Evolutionary conservation across 2,888 invertebrate genomes (phyloP), one percentile per base, ranked within the genome.

Genomic region (Pyrrhopygopsis socrates): DNA sequence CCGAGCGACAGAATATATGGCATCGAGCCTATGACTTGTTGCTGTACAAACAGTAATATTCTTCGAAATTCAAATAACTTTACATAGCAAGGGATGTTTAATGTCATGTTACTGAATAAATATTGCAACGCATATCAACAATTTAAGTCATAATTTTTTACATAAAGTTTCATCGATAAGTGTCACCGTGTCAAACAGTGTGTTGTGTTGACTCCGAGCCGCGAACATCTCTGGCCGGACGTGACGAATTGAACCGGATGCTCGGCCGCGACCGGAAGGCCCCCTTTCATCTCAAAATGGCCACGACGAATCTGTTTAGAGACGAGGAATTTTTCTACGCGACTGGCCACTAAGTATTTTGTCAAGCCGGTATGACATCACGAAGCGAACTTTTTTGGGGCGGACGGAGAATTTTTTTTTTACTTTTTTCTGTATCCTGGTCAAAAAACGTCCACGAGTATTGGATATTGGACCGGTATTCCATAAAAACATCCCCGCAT

Each of bases 281-380:
- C 96, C 95, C 96, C 96, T 97, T 97, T 97, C 97, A 97, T 97
- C 97, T 97, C 95, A 96, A 96, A 97, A 97, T 97, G 97, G 96
- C 97, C 97, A 96, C 96, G 95, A 95, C 97, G 95, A 97, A 97
- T 97, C 96, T 95, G 95, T 95, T 95, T 93, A 96, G 95, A 96
- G 95, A 94, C 94, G 92, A 96, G 96, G 97, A 97, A 97, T 97
- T 96, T 97, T 97, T 97, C 97, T 97, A 97, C 96, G 95, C 96
- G 96, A 95, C 95, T 97, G 97, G 92, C 92, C 97, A 96, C 96
- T 95, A 96, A 96, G 96, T 97, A 97, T 97, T 97, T 95, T 96
- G 96, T 96, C 94, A 95, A 96, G 94, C 94, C 93, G 93, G 92
- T 94, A 93, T 94, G 95, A 94, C 94, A 94, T 95, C 96, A 96